These are phyloP conservation scores for Drosophila albomicans DNA, from an alignment of 1,140 invertebrate genomes.

Conservation along the genomic window DNA sequence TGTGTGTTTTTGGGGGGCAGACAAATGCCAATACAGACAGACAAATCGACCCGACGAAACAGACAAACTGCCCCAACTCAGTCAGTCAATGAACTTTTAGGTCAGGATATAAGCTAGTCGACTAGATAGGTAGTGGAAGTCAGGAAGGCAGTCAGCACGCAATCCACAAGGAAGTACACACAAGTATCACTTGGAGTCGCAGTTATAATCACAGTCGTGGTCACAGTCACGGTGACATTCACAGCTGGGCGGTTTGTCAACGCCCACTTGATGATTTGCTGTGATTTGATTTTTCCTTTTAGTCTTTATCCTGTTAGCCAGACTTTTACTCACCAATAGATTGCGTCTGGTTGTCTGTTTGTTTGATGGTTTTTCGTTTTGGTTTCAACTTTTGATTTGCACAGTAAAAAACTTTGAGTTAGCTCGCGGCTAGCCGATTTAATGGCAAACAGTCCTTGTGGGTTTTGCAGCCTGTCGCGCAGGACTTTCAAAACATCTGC, in stretches of 20 bases:
- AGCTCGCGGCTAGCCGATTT: slow-evolving; percentile 38
- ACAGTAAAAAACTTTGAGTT: slow-evolving; percentile 70
- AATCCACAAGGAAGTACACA: slow-evolving; percentile 28
- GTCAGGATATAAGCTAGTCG: slow-evolving; percentile 47
- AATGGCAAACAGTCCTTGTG: slow-evolving; percentile 61
- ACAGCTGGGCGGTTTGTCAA: background rate
- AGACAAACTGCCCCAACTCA: slow-evolving; percentile 45
- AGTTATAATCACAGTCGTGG: slow-evolving; percentile 1
- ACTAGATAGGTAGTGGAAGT: background rate
- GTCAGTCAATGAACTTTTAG: slow-evolving; percentile 78
- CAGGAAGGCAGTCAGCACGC: slow-evolving; percentile 54
- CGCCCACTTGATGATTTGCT: slow-evolving; percentile 22
- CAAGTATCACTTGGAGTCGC: slow-evolving; percentile 2
- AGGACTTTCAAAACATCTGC: slow-evolving; percentile 69
- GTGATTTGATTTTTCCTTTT: slow-evolving; percentile 8
- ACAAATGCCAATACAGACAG: slow-evolving; percentile 66
- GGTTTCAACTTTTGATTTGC: slow-evolving; percentile 54
- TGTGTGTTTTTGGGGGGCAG: background rate
- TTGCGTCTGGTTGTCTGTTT: slow-evolving; percentile 24
- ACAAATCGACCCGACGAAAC: slow-evolving; percentile 7
- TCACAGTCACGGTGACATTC: slow-evolving; percentile 24
- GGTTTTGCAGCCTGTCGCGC: slow-evolving; percentile 37
- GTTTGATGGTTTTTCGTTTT: slow-evolving; percentile 6
- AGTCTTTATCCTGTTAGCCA: slow-evolving; percentile 2
- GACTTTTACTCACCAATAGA: slow-evolving; percentile 42